Percentiles rank a stretch among this genome's conserved stretches.
Evolutionary conservation across 2,113 vertebrate genomes (phyloP).

Genomic region (mouse (Mus musculus)): GRCm39 chr4:43186001-43186500

Average conservation of each 20-base stretch:
- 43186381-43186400: not conserved
- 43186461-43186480: not conserved
- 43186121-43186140: not conserved
- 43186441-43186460: not conserved
- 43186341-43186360: not conserved
- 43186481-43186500: not conserved
- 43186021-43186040: not conserved
- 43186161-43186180: not conserved
- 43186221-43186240: not conserved
- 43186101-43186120: constrained; percentile 11
- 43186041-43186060: constrained; percentile 3
- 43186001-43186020: not conserved
- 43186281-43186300: not conserved
- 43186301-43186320: not conserved
- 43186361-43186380: not conserved
- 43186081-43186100: constrained; percentile 3
- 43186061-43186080: constrained; percentile 46
- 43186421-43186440: not conserved
- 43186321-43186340: not conserved
- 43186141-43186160: not conserved
- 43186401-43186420: too few species aligned
- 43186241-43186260: not conserved
- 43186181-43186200: not conserved
- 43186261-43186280: not conserved
- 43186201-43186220: not conserved